Percentiles rank a stretch among this genome's conserved stretches.
These are phyloP conservation scores for Lynx canadensis DNA, from an alignment of 2,113 vertebrate genomes.

Conservation along the genomic window DNA sequence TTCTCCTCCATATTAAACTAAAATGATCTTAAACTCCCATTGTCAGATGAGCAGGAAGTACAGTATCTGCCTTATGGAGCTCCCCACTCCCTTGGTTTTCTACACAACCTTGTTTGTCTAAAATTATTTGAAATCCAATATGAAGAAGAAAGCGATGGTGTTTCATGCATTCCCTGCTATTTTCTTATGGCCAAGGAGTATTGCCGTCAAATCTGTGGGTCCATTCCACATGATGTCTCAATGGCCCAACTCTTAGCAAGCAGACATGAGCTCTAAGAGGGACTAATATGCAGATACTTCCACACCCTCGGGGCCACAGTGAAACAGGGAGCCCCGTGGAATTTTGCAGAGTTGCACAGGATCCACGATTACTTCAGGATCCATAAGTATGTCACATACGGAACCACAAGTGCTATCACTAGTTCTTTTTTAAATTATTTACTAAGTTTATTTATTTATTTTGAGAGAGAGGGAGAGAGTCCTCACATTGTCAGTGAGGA, in stretches of 20 bases:
- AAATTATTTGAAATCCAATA: background rate
- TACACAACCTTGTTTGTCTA: background rate
- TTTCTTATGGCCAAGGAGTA: background rate
- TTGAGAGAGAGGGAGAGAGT: too few species aligned
- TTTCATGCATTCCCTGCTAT: background rate
- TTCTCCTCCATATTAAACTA: background rate
- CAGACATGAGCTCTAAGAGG: background rate
- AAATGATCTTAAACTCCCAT: background rate
- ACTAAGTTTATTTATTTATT: too few species aligned
- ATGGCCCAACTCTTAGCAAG: background rate
- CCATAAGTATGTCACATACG: background rate
- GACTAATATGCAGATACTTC: background rate
- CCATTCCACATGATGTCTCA: background rate
- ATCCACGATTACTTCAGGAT: background rate
- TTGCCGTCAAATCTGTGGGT: background rate
- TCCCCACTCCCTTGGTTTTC: background rate
- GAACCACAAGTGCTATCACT: background rate
- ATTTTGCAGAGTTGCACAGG: background rate
- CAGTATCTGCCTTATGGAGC: background rate
- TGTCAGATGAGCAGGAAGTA: background rate
- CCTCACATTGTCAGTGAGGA: too few species aligned
- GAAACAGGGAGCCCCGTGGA: background rate
- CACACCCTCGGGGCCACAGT: background rate
- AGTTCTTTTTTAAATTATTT: background rate
- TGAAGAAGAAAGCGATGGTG: background rate